These are phyloP conservation scores for Zosterops hypoxanthus DNA, from an alignment of 2,113 vertebrate species.

Conservation along the genomic window DNA sequence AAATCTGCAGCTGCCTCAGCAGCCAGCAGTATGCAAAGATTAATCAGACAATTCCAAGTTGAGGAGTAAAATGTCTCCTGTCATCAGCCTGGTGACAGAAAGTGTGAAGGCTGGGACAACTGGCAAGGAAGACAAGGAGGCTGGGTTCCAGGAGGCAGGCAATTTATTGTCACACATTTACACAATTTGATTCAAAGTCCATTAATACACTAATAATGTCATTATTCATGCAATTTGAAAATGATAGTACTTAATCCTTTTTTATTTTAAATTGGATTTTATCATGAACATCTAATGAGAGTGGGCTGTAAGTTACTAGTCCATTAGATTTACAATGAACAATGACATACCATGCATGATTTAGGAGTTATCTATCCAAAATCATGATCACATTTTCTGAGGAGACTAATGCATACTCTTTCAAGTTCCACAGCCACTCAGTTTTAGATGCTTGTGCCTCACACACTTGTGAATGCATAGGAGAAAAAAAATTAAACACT, in stretches of 20 bases:
- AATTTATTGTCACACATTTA: neutral
- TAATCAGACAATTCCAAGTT: neutral
- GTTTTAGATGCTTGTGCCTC: neutral
- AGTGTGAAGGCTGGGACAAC: neutral
- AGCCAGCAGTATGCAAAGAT: neutral
- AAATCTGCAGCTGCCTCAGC: neutral
- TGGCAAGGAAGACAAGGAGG: neutral
- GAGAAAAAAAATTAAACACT: neutral
- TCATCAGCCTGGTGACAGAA: neutral
- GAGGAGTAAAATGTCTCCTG: neutral
- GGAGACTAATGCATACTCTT: neutral
- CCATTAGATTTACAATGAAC: neutral
- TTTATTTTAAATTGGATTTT: conserved; percentile 3
- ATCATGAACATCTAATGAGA: neutral
- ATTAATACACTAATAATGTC: neutral
- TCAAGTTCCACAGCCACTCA: neutral
- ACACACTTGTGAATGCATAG: neutral
- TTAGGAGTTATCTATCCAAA: neutral
- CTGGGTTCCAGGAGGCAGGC: neutral
- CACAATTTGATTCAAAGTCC: neutral
- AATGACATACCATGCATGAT: neutral
- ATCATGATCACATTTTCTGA: neutral
- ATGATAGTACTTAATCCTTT: neutral
- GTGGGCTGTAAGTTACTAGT: neutral
- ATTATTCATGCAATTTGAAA: neutral